Evolutionary conservation across 2,888 invertebrate genomes (phyloP), one percentile per base, ranked within the genome.

Genomic region (Diplolepis rosae): DNA sequence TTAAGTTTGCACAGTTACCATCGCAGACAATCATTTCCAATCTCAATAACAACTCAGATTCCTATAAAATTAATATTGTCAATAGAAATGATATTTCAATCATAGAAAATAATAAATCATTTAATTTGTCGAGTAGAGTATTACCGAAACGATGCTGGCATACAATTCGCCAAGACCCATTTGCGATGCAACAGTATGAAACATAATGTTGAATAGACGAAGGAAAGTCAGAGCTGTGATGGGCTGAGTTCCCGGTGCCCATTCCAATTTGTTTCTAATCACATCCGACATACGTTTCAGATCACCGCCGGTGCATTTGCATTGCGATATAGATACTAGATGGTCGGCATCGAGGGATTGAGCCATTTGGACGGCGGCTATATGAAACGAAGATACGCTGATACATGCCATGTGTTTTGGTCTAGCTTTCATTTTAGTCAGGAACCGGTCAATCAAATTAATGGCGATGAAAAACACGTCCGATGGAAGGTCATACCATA

Each of bases 381-480:
- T 92, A 90, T 95, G 94, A 90, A 96, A 94, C 81, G 96, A 95
- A 74, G 96, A 94, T 39, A 96, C 93, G 15, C 95, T 95, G 88
- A 97, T 94, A 90, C 96, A 96, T 5, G 95, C 95, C 90, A 97
- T 93, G 90, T 96, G 96, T 87, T 95, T 96, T 66, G 94, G 94
- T 73, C 90, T 90, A 80, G 93, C 93, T 90, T 94, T 95, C 94
- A 95, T 95, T 88, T 94, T 94, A 42, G 94, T 94, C 72, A 96
- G 90, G 89, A 96, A 96, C 78, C 95, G 92, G 89, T 95, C 96
- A 85, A 96, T 93, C 83, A 95, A 89, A 88, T 94, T 94, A 88
- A 95, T 92, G 75, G 95, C 94, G 76, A 93, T 91, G 88, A 95
- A 93, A 81, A 95, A 92, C 9, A 95, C 94, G 81, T 94, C 94